Evolutionary conservation across 2,888 invertebrate species (phyloP), one percentile per base, ranked within the genome.

Genomic region (Drosophila multiciliata): DNA sequence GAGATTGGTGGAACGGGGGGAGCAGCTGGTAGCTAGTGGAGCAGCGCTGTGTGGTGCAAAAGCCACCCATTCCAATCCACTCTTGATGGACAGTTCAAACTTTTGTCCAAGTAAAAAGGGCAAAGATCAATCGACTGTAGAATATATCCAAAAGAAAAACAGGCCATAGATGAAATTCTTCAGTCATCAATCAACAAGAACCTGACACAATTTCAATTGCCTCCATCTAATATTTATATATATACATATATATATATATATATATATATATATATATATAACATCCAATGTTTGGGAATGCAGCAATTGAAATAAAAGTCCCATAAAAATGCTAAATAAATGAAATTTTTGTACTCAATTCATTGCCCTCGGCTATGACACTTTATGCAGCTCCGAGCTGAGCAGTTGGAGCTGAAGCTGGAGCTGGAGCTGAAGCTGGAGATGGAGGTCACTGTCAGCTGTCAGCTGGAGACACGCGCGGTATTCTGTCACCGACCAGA

Each of bases 151-250:
- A 54, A 23, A 5, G 35, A 54, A 33, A 35, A 53, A 53, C 67
- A 49, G 32, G 36, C 42, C 33, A 66, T 50, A 72, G 54, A 45
- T 32, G 42, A 62, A 62, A 75, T 78, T 75, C 75, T 77, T 59
- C 71, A 81, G 83, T 86, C 90, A 87, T 87, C 87, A 88, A 87
- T 87, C 87, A 87, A 86, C 82, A 61, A 73, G 85, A 82, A 74
- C 60, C 77, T 83, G 83, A 82, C 82, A 82, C 75, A 78, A 86
- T 86, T 84, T 75, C 75, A 87, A 87, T 87, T 86, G 84, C 77
- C 82, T 88, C 87, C 87, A 81, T 79, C 75, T 61, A 70, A 85
- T 66, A 76, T 59, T 36, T 20, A 15, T 7, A 7, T 36, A 15
- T 15, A 36, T 36, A 36, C 15, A 36, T 36, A 36, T 15, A 36